Conservation (phyloP, 1,140 invertebrate species). For the Heliconius eleuchia region DNA sequence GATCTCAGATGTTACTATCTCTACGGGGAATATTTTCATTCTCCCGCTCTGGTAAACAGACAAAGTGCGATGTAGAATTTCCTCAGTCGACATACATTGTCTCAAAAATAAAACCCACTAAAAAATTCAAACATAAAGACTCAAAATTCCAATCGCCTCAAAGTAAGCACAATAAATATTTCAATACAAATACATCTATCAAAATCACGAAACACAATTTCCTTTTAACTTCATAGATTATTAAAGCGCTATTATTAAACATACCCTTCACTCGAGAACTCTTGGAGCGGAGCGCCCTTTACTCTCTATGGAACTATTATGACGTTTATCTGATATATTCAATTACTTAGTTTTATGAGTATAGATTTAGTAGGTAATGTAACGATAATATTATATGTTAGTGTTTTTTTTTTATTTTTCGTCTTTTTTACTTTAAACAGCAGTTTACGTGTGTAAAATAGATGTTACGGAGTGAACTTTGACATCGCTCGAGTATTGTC, state of each 20-base stretch:
- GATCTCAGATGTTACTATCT: too few relatives aligned
- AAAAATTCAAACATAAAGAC: too few relatives aligned
- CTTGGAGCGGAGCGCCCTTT: conserved; percentile 1
- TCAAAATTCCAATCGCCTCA: background rate
- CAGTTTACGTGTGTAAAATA: too few relatives aligned
- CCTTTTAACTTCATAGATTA: conserved; percentile 3
- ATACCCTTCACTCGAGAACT: conserved; percentile 13
- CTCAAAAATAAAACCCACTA: too few relatives aligned
- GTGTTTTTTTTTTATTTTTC: too few relatives aligned
- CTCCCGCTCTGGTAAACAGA: too few relatives aligned
- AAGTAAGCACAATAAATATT: background rate
- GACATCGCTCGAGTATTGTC: too few relatives aligned
- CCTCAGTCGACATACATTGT: too few relatives aligned
- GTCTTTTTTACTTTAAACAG: too few relatives aligned
- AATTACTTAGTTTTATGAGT: background rate
- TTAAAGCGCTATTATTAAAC: conserved; percentile 12
- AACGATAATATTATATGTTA: background rate
- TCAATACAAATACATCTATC: background rate
- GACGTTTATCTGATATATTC: conserved; percentile 5
- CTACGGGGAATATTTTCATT: too few relatives aligned
- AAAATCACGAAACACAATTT: conserved; percentile 6
- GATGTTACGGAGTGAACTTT: too few relatives aligned
- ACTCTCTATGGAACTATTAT: conserved; percentile 14
- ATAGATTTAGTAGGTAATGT: background rate
- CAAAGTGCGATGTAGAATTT: too few relatives aligned